Conservation (phyloP, 2,113 vertebrate species). For the Rhineura floridana region DNA sequence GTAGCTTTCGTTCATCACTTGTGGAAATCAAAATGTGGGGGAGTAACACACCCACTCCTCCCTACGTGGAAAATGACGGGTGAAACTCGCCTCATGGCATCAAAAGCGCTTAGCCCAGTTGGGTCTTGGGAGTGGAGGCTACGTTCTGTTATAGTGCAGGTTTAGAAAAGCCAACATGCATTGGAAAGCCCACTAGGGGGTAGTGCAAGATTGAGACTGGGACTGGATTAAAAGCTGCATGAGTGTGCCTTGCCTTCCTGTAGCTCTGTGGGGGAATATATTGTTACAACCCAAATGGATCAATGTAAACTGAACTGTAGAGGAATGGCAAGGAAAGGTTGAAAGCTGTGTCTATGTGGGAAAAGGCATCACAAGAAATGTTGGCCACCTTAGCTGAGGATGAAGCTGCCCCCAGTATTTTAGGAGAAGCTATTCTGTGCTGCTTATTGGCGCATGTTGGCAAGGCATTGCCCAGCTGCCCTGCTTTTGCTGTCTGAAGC, state of each 20-base stretch:
- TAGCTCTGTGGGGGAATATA: too few species aligned
- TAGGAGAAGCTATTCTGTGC: not conserved
- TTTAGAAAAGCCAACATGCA: not conserved
- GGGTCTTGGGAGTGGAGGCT: not conserved
- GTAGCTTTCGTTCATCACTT: not conserved
- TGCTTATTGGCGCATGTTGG: too few species aligned
- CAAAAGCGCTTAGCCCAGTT: not conserved
- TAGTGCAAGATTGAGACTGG: too few species aligned
- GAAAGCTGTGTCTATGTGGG: not conserved
- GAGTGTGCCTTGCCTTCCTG: too few species aligned
- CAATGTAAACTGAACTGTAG: not conserved
- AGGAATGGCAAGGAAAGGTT: not conserved
- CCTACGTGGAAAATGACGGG: not conserved
- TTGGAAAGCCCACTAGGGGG: too few species aligned
- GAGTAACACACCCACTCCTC: not conserved
- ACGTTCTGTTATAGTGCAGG: not conserved
- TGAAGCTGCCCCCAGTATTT: not conserved
- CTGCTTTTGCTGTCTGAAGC: not conserved
- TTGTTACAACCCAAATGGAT: not conserved
- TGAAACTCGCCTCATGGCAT: too few species aligned
- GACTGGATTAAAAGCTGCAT: too few species aligned
- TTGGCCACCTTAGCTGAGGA: not conserved
- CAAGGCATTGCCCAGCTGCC: not conserved
- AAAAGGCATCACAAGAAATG: not conserved
- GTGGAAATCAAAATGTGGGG: not conserved